Evolutionary conservation across 2,797 vertebrate genomes (phyloP).

Genomic region (Acestrorhynchus altus): DNA sequence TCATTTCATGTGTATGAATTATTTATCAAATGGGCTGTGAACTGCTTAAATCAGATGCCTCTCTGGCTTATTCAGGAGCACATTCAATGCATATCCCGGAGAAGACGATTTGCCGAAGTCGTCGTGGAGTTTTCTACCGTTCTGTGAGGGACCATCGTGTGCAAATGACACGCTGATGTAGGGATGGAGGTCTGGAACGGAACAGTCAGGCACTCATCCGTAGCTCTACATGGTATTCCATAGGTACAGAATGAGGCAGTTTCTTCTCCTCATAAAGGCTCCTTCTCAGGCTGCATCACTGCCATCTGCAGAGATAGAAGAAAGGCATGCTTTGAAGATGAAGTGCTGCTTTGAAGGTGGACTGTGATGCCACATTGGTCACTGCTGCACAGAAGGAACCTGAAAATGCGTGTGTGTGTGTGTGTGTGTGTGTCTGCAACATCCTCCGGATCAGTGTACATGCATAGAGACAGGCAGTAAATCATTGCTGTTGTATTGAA

Average conservation of each 20-base stretch:
- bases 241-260: neutral
- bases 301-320: constrained; percentile 41
- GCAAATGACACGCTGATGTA: neutral
- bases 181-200: neutral
- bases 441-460: no score
- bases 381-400: constrained; percentile 7
- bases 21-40: constrained; percentile 7
- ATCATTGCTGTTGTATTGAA: no score
- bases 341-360: constrained; percentile 22
- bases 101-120: neutral
- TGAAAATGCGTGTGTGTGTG: constrained; percentile 9
- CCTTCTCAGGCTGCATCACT: neutral
- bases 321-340: constrained; percentile 55
- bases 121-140: neutral
- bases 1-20: constrained; percentile 3
- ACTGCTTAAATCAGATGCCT: neutral
- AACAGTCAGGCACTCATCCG: constrained; percentile 22
- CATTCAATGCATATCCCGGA: neutral
- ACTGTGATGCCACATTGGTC: neutral
- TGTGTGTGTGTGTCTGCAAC: constrained; percentile 6
- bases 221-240: constrained; percentile 11
- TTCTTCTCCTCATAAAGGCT: neutral
- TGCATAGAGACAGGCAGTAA: no score
- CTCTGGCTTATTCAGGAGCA: neutral
- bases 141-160: neutral